phyloP scores from a whole-genome alignment of 2,113 vertebrate genomes.

The Gymnogyps californianus region DNA sequence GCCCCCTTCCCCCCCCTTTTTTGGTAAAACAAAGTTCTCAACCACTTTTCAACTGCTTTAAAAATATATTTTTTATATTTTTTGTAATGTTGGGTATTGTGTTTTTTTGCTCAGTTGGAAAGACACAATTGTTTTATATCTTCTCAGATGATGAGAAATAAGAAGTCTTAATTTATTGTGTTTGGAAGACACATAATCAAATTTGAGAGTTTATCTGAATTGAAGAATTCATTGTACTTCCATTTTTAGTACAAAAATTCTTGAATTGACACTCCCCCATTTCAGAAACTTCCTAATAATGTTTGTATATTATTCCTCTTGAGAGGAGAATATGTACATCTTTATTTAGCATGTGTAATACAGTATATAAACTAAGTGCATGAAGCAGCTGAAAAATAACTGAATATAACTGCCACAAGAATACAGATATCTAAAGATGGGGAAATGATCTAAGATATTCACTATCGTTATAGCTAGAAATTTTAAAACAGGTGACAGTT shows the following conservation, averaged over 20 bases:
- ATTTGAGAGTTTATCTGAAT: background rate
- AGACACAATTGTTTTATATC: background rate
- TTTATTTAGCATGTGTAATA: background rate
- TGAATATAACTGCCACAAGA: background rate
- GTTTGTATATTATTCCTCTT: background rate
- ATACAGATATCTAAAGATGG: background rate
- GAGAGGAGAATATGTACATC: background rate
- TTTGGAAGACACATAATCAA: background rate
- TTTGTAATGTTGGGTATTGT: background rate
- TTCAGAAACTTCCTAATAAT: background rate
- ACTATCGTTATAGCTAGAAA: background rate
- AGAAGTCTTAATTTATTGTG: background rate
- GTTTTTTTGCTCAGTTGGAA: background rate
- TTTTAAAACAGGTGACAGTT: background rate
- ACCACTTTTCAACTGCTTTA: background rate
- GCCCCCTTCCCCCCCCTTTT: fast-evolving
- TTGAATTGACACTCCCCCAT: background rate
- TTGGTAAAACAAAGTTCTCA: background rate
- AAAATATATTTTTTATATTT: background rate
- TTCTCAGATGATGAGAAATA: background rate
- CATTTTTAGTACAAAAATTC: background rate
- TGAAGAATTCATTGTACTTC: background rate
- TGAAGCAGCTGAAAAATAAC: background rate
- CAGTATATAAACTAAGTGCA: background rate
- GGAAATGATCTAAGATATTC: background rate